Evolutionary conservation across 2,888 invertebrate genomes (phyloP).

Genomic region (Nomada hirtipes): DNA sequence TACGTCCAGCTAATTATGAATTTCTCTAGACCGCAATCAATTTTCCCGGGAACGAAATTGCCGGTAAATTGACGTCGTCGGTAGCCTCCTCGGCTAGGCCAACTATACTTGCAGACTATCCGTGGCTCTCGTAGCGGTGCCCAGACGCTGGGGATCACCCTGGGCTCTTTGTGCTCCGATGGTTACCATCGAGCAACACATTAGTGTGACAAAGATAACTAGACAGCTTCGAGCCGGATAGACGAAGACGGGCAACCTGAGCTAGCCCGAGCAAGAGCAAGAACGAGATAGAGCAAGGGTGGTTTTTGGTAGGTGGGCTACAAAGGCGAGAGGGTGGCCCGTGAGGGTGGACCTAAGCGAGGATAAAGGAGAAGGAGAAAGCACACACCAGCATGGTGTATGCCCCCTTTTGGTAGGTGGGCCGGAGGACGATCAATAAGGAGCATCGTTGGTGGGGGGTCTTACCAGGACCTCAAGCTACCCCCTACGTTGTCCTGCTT

Average conservation of each 20-base stretch:
- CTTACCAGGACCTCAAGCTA: conserved; percentile 83
- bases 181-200: conserved; percentile 68
- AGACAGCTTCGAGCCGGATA: conserved; percentile 35
- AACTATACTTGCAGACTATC: conserved; percentile 71
- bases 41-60: conserved; percentile 74
- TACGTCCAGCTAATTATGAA: conserved; percentile 72
- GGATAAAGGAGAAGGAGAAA: conserved; percentile 80
- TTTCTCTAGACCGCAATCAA: conserved; percentile 73
- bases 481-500: conserved; percentile 79
- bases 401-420: conserved; percentile 75
- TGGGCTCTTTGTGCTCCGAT: conserved; percentile 69
- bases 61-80: conserved; percentile 72
- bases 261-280: conserved; percentile 40
- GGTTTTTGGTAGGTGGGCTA: conserved; percentile 82
- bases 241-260: conserved; percentile 37
- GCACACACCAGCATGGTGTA: conserved; percentile 73
- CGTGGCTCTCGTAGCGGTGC: conserved; percentile 51
- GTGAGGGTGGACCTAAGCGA: conserved; percentile 81
- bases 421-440: conserved; percentile 84
- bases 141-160: conserved; percentile 71
- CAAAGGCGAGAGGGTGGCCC: conserved; percentile 79
- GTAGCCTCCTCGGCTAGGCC: conserved; percentile 61
- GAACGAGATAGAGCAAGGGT: conserved; percentile 70
- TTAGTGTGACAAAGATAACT: conserved; percentile 41
- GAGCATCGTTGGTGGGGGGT: conserved; percentile 82